These are phyloP conservation scores for Euglossa dilemma DNA, from an alignment of 1,140 invertebrate species.

Conservation along the genomic window DNA sequence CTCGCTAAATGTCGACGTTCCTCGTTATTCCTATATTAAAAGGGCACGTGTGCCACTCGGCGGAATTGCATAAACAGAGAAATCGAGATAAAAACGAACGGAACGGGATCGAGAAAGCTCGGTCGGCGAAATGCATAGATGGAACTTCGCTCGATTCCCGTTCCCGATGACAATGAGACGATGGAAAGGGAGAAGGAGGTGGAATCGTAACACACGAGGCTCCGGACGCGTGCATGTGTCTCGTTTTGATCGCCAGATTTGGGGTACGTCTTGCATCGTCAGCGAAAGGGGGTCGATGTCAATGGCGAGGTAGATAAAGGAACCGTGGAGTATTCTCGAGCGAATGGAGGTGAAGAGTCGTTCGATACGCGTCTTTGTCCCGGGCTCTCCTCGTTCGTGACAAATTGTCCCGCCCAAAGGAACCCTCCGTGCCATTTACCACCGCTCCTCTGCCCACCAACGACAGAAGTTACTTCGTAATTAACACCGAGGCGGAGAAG, in stretches of 20 bases:
- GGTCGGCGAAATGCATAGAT: not conserved
- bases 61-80: not conserved
- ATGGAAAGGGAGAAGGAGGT: not conserved
- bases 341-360: constrained; percentile 65
- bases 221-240: not conserved
- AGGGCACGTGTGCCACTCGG: not conserved
- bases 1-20: not conserved
- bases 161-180: constrained; percentile 12
- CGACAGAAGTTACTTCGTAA: not conserved
- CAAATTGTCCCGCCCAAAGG: constrained; percentile 64
- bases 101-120: not conserved
- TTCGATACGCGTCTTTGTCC: constrained; percentile 69
- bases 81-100: too few species aligned
- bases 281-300: constrained; percentile 60
- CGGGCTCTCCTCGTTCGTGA: constrained; percentile 58
- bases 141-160: not conserved
- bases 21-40: not conserved
- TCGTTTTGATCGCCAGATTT: constrained; percentile 38
- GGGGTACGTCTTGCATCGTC: constrained; percentile 60
- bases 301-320: constrained; percentile 66
- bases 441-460: not conserved
- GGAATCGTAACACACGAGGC: not conserved
- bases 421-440: constrained; percentile 55
- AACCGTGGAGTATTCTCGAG: constrained; percentile 68
- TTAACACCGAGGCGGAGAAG: not conserved